phyloP scores from a whole-genome alignment of 2,113 vertebrate genomes.

The Cinclus mexicanus region DNA sequence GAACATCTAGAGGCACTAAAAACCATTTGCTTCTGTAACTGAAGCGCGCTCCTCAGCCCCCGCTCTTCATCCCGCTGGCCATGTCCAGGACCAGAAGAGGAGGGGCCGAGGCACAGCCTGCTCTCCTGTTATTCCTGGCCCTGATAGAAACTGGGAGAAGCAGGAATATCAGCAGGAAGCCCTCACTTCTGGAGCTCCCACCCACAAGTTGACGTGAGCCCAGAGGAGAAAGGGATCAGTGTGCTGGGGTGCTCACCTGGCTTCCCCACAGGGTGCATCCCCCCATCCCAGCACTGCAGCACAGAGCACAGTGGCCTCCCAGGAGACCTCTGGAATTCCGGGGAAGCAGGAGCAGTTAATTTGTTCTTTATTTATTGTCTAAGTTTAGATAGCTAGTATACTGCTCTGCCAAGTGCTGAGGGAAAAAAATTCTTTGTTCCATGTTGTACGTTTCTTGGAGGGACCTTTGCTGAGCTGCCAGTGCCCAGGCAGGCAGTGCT shows the following conservation, averaged over 20 bases:
- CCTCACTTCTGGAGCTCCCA: not conserved
- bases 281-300: accelerated
- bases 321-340: not conserved
- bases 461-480: not conserved
- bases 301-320: not conserved
- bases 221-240: not conserved
- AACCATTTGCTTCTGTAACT: not conserved
- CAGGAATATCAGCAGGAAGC: not conserved
- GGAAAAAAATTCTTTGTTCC: not conserved
- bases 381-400: not conserved
- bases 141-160: not conserved
- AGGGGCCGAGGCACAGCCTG: not conserved
- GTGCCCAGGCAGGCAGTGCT: not conserved
- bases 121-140: constrained; percentile 32
- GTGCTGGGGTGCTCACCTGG: not conserved
- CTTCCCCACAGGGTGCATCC: not conserved
- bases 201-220: accelerated
- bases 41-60: not conserved
- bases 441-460: not conserved
- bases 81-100: not conserved
- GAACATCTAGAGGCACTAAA: not conserved
- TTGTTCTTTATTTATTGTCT: not conserved
- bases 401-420: not conserved
- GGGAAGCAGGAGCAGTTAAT: not conserved
- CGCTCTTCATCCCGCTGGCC: accelerated